Conservation (phyloP, 2,888 invertebrate species). For the Chorisops tibialis region DNA sequence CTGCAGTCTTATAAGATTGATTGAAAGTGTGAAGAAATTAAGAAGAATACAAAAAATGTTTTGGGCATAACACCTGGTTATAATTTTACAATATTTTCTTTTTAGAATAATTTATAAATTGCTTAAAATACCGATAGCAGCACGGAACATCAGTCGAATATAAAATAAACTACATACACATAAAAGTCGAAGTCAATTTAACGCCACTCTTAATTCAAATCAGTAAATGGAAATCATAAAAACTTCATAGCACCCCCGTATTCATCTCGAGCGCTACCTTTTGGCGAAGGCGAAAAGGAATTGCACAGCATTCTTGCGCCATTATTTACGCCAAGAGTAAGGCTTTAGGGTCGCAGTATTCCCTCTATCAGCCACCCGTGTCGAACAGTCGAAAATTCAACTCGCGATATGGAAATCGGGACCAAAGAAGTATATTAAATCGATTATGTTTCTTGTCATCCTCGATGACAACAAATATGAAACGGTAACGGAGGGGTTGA, state of each 20-base stretch:
- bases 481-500: slow-evolving; percentile 18
- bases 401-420: slow-evolving; percentile 1
- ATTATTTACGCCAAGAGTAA: background rate
- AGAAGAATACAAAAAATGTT: no score
- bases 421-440: slow-evolving; percentile 16
- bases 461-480: slow-evolving; percentile 23
- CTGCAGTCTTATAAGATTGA: no score
- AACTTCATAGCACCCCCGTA: slow-evolving; percentile 4
- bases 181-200: slow-evolving; percentile 24
- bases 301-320: no score
- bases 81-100: no score
- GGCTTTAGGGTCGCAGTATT: background rate
- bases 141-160: no score
- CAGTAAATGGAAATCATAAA: slow-evolving; percentile 23
- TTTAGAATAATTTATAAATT: no score
- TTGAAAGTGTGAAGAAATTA: no score
- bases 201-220: slow-evolving; percentile 23
- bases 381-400: background rate
- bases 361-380: background rate
- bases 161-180: no score
- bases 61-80: no score
- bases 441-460: slow-evolving; percentile 24
- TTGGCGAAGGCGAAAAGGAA: background rate
- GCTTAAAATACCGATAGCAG: no score
- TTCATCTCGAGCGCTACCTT: slow-evolving; percentile 6